Conservation (phyloP, 1,140 invertebrate genomes). For the Eriocheir sinensis region DNA sequence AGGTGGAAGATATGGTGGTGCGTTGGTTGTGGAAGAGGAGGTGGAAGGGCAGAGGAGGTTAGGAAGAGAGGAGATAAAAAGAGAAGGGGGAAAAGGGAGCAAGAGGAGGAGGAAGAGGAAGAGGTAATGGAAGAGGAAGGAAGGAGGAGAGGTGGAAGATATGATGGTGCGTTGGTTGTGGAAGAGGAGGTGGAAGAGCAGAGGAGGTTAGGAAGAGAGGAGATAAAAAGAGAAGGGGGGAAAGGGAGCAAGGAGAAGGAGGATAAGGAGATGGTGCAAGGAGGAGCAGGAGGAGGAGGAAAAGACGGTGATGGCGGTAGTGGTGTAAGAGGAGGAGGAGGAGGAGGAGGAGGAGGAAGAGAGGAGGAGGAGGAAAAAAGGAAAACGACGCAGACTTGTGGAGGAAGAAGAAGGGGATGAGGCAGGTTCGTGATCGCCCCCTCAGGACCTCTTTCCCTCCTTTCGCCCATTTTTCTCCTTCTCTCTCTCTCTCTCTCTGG, state of each 20-base stretch:
- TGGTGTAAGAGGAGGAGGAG: neutral
- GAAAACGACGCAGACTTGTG: too few species aligned
- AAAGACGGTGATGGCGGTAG: neutral
- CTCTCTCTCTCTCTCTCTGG: conserved; percentile 20
- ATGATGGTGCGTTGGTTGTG: neutral
- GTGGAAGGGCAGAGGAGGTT: neutral
- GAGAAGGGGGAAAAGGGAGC: neutral
- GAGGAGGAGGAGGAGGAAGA: neutral
- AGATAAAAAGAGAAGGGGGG: neutral
- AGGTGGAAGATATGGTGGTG: neutral
- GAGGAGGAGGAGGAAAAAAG: neutral
- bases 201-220: neutral
- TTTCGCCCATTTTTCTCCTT: neutral
- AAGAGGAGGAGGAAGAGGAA: neutral
- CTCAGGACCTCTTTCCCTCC: neutral
- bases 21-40: neutral
- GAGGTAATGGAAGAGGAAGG: too few species aligned
- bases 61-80: neutral
- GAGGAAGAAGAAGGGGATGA: neutral
- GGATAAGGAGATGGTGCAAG: neutral
- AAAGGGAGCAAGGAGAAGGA: neutral
- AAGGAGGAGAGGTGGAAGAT: neutral
- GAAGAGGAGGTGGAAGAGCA: neutral
- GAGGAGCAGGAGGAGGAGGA: neutral
- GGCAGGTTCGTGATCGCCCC: neutral